Base-by-base conservation (phyloP, 2,888 invertebrate species). In the Apantesis nais region DNA sequence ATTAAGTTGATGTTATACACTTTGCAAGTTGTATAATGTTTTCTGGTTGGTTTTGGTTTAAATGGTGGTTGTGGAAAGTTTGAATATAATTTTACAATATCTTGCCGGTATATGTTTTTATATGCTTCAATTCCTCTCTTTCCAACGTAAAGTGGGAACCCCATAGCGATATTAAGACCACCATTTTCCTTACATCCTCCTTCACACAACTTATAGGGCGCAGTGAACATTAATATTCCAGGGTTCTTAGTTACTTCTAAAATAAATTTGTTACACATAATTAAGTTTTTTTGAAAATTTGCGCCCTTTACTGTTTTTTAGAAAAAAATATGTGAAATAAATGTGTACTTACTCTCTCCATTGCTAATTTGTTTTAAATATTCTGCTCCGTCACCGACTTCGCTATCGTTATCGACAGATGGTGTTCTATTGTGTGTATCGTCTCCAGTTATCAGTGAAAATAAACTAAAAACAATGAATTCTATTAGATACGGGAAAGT, bases 131-230 rank as follows among this genome's bases (percentile, higher is more conserved):
- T 79, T 5, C 85, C 91, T 69, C 75, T 79, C 2, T 75, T 80
- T 14, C 92, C 93, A 22, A 92, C 61, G 62, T 85, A 89, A 2
- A 93, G 70, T 11, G 94, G 94, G 71, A 94, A 94, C 14, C 77
- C 76, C 76, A 93, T 79, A 5, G 73, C 74, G 14, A 89, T 83
- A 63, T 90, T 89, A 12, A 75, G 75, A 0, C 66, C 67, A 22
- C 76, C 75, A 4, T 52, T 74, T 48, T 58, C 73, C 0, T 85
- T 81, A 72, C 88, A 89, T 39, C 85, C 88, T 25, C 89, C 89
- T 19, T 89, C 85, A 76, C 90, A 91, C 19, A 93, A 76, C 82
- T 83, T 91, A 77, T 88, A 92, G 19, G 93, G 93, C 34, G 93
- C 93, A 66, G 93, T 93, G 74, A 94, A 94, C 72, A 88, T 72